These are phyloP conservation scores for Neopelma chrysocephalum DNA, from an alignment of 2,797 vertebrate species.

Conservation along the genomic window DNA sequence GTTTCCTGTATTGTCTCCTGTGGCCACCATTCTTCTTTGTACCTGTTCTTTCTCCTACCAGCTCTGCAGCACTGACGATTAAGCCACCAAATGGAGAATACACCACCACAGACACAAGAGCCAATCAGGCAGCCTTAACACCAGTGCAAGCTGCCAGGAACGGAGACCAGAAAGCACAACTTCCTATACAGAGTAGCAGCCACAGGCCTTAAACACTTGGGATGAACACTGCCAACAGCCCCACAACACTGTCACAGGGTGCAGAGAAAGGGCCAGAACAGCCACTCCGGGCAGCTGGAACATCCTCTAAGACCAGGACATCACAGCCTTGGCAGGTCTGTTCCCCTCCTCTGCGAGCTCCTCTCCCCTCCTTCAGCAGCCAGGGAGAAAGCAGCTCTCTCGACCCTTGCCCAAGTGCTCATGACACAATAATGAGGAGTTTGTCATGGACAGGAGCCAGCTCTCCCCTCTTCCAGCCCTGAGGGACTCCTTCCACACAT, in stretches of 20 bases:
- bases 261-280: background rate
- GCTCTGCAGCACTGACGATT: background rate
- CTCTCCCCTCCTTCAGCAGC: background rate
- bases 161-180: background rate
- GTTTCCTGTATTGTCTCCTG: background rate
- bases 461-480: background rate
- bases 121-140: background rate
- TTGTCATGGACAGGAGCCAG: background rate
- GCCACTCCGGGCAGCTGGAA: background rate
- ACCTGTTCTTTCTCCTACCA: background rate
- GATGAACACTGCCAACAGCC: background rate
- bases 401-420: no score
- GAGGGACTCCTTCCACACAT: accelerated
- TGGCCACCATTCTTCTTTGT: accelerated
- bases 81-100: background rate
- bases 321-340: no score
- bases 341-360: background rate
- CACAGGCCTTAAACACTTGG: accelerated
- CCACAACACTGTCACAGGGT: accelerated
- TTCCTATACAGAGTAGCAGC: accelerated
- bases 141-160: accelerated
- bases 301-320: background rate
- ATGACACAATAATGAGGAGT: accelerated
- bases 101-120: accelerated
- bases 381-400: background rate